phyloP scores from a whole-genome alignment of 2,888 invertebrate genomes.

The Andrena praecox region DNA sequence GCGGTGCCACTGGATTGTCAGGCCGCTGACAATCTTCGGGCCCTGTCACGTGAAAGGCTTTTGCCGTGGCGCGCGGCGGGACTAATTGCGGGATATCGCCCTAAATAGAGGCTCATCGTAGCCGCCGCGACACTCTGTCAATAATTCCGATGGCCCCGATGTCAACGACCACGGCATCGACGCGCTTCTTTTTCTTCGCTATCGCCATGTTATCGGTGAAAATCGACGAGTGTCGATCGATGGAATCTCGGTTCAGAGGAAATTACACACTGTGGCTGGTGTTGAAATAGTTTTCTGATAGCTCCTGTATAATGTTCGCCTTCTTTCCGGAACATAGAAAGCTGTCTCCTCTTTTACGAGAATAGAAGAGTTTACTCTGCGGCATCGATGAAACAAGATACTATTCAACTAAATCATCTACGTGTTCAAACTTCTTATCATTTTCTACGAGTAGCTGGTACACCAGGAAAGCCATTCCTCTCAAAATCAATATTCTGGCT shows the following conservation, averaged over 20 bases:
- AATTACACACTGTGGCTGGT: background rate
- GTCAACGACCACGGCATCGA: conserved; percentile 45
- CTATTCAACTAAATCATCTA: no score
- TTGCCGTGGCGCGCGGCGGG: conserved; percentile 20
- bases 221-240: background rate
- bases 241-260: conserved; percentile 1
- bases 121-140: conserved; percentile 47
- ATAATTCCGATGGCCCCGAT: conserved; percentile 57
- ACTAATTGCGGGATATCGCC: conserved; percentile 62
- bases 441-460: no score
- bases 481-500: background rate
- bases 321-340: no score
- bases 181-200: conserved; percentile 26
- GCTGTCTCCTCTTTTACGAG: no score
- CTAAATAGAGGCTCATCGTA: conserved; percentile 38
- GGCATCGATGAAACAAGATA: no score
- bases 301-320: no score
- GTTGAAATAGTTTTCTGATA: background rate
- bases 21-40: conserved; percentile 56
- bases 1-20: conserved; percentile 60
- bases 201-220: background rate
- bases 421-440: no score
- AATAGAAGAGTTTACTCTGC: no score
- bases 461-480: no score
- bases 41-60: conserved; percentile 35